These are phyloP conservation scores for Rachycentron canadum DNA, from an alignment of 2,797 vertebrate genomes.

Conservation along the genomic window DNA sequence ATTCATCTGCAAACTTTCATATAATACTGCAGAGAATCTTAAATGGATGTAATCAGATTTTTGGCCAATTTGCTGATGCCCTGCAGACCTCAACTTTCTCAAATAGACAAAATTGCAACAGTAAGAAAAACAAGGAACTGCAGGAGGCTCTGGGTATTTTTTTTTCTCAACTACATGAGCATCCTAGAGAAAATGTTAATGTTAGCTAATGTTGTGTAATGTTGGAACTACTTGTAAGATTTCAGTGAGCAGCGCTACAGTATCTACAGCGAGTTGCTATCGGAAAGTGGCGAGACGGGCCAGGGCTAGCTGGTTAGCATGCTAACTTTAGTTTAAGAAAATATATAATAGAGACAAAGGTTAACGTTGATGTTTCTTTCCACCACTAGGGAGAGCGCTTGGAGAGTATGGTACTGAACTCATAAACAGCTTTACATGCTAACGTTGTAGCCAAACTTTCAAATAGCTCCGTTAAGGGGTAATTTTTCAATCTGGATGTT, in stretches of 20 bases:
- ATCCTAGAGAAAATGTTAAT: neutral
- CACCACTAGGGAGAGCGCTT: too few species aligned
- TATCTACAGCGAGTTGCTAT: too few species aligned
- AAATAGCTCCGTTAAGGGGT: neutral
- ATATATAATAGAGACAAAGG: neutral
- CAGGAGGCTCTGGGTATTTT: neutral
- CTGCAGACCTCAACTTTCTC: neutral
- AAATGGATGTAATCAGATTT: neutral
- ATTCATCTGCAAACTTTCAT: neutral
- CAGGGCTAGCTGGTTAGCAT: too few species aligned
- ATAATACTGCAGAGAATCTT: conserved; percentile 4
- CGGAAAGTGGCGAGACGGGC: too few species aligned
- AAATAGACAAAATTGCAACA: neutral
- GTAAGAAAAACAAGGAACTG: neutral
- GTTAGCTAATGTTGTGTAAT: neutral
- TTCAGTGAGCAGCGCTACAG: too few species aligned
- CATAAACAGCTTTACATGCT: too few species aligned
- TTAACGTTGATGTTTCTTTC: too few species aligned
- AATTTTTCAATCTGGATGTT: neutral
- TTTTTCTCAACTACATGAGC: neutral
- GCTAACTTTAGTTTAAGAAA: too few species aligned
- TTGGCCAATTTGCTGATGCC: neutral
- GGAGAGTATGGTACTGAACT: too few species aligned
- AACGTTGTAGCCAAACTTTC: too few species aligned
- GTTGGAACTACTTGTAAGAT: neutral